Percentiles rank a stretch among this genome's conserved stretches.
phyloP scores from a whole-genome alignment of 1,140 invertebrate genomes.

The Microplitis demolitor region DNA sequence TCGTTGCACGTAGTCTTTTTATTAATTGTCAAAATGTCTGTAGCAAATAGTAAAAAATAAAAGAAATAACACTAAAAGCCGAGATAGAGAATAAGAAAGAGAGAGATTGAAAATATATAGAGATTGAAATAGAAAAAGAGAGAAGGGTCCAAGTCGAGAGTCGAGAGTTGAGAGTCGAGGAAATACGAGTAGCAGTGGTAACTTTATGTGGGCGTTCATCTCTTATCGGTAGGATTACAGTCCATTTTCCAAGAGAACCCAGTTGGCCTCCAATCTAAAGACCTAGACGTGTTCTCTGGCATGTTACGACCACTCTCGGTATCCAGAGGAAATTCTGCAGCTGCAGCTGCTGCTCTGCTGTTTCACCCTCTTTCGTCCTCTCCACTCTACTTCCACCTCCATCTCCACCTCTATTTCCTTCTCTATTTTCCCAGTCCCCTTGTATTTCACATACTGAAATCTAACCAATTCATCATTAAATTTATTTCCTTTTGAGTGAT shows the following conservation, averaged over 20 bases:
- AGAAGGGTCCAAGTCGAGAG: neutral
- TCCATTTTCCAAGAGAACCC: constrained; percentile 47
- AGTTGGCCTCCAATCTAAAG: neutral
- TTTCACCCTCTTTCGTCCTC: neutral
- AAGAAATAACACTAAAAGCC: too few relatives aligned
- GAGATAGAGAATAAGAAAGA: neutral
- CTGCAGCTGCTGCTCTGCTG: constrained; percentile 1
- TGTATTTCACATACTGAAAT: too few relatives aligned
- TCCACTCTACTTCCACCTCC: neutral
- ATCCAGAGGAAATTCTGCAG: constrained; percentile 12
- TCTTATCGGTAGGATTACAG: constrained; percentile 56
- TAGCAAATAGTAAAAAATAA: neutral
- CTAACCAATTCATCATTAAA: too few relatives aligned
- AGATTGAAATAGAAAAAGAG: constrained; percentile 7
- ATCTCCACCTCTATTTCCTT: too few relatives aligned
- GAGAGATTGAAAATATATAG: neutral
- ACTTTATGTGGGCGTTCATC: constrained; percentile 36
- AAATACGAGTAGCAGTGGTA: constrained; percentile 1
- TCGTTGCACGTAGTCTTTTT: neutral
- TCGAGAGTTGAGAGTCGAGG: neutral
- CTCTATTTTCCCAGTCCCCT: too few relatives aligned
- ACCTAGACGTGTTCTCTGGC: constrained; percentile 20
- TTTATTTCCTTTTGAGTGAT: too few relatives aligned
- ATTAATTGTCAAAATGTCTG: neutral
- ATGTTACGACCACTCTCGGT: constrained; percentile 24